Evolutionary conservation across 2,888 invertebrate genomes (phyloP).

Genomic region (Geophilus truncorum): DNA sequence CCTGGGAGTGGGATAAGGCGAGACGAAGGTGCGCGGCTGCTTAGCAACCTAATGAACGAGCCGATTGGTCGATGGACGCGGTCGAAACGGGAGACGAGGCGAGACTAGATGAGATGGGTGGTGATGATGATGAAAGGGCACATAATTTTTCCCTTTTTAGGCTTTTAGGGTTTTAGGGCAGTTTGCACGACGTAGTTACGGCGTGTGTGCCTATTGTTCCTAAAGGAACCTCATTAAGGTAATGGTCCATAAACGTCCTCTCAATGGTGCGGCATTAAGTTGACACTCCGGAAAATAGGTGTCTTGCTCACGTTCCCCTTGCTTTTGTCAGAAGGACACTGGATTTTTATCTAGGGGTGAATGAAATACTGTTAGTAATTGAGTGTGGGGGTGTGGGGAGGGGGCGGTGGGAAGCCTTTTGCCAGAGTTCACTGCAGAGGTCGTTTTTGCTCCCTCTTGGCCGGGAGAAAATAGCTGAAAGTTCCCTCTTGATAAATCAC

Average conservation of each 20-base stretch:
- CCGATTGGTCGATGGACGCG: neutral
- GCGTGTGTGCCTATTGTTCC: neutral
- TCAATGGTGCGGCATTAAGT: neutral
- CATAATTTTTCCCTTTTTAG: neutral
- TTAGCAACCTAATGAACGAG: neutral
- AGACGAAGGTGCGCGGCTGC: neutral
- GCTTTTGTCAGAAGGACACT: neutral
- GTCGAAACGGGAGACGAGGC: no score
- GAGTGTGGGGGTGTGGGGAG: neutral
- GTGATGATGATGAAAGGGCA: neutral
- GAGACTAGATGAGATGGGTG: no score
- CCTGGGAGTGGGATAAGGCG: neutral
- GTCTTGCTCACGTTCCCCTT: neutral
- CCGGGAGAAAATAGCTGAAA: neutral
- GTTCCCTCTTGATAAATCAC: constrained; percentile 1
- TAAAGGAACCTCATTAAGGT: constrained; percentile 12
- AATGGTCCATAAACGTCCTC: constrained; percentile 6
- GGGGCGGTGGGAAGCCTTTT: neutral
- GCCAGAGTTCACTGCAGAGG: neutral
- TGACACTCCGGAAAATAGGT: constrained; percentile 9
- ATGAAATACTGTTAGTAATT: neutral
- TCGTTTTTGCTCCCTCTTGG: neutral
- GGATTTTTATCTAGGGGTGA: neutral
- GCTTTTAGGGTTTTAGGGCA: neutral
- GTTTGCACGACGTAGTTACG: neutral